Evolutionary conservation across 2,888 invertebrate genomes (phyloP).

Genomic region (Tenthredo distinguenda): DNA sequence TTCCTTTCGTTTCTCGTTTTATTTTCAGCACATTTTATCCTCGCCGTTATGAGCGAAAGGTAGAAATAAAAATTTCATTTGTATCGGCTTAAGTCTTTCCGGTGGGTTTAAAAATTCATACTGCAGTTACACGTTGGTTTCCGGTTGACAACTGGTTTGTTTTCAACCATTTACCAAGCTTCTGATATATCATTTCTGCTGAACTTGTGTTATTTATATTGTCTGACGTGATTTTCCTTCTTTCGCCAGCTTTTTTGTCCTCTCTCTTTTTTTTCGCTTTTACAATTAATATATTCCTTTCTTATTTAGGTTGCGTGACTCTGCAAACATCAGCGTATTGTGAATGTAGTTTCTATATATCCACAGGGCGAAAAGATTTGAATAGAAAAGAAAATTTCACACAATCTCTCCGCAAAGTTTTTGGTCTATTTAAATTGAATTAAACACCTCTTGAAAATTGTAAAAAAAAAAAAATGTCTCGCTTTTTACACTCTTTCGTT

Average conservation of each 20-base stretch:
- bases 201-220: neutral
- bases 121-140: neutral
- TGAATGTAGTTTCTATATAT: constrained; percentile 11
- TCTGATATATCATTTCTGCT: neutral
- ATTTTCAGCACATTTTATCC: constrained; percentile 10
- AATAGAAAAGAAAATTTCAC: neutral
- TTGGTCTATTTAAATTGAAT: neutral
- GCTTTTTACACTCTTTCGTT: neutral
- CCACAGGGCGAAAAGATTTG: neutral
- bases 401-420: neutral
- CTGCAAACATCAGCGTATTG: constrained; percentile 6
- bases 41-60: neutral
- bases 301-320: constrained; percentile 31
- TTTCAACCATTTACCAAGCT: neutral
- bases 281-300: constrained; percentile 19
- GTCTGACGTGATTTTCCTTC: neutral
- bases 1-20: neutral
- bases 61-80: constrained; percentile 26
- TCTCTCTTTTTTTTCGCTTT: neutral
- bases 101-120: constrained; percentile 20
- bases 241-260: neutral
- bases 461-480: neutral
- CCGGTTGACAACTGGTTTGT: constrained; percentile 30
- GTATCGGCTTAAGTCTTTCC: constrained; percentile 18
- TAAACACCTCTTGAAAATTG: neutral